A percentile compares a stretch with the other conserved stretches of the same genome.
Evolutionary conservation across 2,888 invertebrate genomes (phyloP).

Genomic region (Fragum whitleyi): DNA sequence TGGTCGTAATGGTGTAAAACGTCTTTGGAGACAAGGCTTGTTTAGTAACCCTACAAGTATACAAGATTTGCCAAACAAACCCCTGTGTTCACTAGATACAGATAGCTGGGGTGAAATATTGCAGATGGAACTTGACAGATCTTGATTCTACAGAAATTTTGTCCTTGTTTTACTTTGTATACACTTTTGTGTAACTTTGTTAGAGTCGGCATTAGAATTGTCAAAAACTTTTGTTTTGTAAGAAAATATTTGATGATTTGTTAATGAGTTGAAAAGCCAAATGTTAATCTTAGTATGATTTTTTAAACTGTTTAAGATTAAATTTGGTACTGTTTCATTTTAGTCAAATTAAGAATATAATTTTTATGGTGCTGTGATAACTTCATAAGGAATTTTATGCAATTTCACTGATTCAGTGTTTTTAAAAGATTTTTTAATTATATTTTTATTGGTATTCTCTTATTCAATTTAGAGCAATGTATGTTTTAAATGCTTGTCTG

Average conservation of each 20-base stretch:
- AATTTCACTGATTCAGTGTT: background rate
- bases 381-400: background rate
- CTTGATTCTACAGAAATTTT: slow-evolving; percentile 29
- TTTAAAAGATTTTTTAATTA: background rate
- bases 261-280: no score
- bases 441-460: background rate
- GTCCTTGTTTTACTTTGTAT: no score
- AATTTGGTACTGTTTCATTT: no score
- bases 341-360: no score
- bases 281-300: no score
- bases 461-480: background rate
- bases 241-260: no score
- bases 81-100: slow-evolving; percentile 60
- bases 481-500: background rate
- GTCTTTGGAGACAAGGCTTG: slow-evolving; percentile 62
- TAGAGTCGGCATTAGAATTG: no score
- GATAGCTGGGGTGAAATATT: slow-evolving; percentile 70
- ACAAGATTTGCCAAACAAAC: slow-evolving; percentile 60
- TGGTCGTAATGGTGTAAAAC: slow-evolving; percentile 60
- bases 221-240: no score
- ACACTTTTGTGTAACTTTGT: no score
- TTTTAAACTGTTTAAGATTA: no score
- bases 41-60: slow-evolving; percentile 63
- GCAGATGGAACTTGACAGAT: slow-evolving; percentile 67
- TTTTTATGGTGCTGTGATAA: background rate